Base-by-base conservation (phyloP, 2,888 invertebrate genomes). In the Baccha elongata region DNA sequence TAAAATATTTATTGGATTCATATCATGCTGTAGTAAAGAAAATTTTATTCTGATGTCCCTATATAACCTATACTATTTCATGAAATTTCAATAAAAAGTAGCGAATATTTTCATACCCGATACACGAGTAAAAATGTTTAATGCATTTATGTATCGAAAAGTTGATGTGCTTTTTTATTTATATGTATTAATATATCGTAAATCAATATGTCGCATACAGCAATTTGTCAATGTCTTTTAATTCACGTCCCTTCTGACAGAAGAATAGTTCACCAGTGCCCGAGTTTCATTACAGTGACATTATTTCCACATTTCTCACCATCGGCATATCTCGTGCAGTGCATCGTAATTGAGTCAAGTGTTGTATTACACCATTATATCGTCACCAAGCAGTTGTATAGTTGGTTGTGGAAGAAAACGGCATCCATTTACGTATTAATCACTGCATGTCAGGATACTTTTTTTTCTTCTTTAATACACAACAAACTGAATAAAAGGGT, bases 311-410 rank as follows among this genome's bases (percentile, higher is more conserved):
- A 53, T 73, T 67, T 35, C 85, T 46, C 60, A 32, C 78, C 65
- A 78, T 62, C 37, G 60, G 46, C 72, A 67, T 79, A 73, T 79
- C 65, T 67, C 73, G 52, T 72, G 42, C 67, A 67, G 53, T 46
- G 65, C 73, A 73, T 79, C 73, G 79, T 79, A 73, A 79, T 79
- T 79, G 67, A 79, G 73, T 68, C 68, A 73, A 68, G 79, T 68
- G 79, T 60, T 68, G 73, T 73, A 68, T 79, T 79, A 79, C 73
- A 62, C 79, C 62, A 62, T 79, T 72, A 62, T 73, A 73, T 62
- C 48, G 68, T 53, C 52, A 55, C 53, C 62, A 60, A 58, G 55
- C 60, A 73, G 48, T 52, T n/a, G n/a, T n/a, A n/a, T n/a, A 73
- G 17, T 73, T 53, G 53, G 32, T 62, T 67, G 62, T 40, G 62